Conservation (phyloP, 2,888 invertebrate species). For the Dolomedes plantarius region DNA sequence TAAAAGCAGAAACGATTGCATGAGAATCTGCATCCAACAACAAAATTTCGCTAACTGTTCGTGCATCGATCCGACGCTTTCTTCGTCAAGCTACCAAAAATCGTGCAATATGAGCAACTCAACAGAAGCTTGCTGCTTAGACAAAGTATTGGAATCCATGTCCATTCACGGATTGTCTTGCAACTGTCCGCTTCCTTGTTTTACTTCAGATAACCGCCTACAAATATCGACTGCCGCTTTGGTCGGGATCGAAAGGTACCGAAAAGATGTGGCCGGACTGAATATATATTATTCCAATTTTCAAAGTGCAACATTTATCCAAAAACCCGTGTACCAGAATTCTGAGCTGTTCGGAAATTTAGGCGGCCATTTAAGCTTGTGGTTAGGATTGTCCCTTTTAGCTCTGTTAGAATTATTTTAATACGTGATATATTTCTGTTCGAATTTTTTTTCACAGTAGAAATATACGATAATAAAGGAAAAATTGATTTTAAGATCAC, state of each 20-base stretch:
- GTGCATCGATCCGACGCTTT: conserved; percentile 6
- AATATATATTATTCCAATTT: conserved; percentile 6
- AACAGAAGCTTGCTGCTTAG: conserved; percentile 3
- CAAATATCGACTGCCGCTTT: background rate
- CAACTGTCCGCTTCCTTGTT: conserved; percentile 10
- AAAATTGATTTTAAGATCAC: too few relatives aligned
- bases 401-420: background rate
- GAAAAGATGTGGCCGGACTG: background rate
- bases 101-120: conserved; percentile 3
- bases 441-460: too few relatives aligned
- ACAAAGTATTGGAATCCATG: background rate
- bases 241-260: too few relatives aligned
- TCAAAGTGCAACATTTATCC: background rate
- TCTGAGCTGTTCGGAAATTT: background rate
- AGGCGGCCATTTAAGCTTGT: background rate
- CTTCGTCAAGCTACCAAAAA: background rate
- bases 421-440: background rate
- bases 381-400: background rate
- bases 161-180: background rate
- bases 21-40: background rate
- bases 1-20: background rate
- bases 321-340: background rate
- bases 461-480: too few relatives aligned
- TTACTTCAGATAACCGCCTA: background rate
- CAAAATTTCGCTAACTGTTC: background rate